A percentile compares a stretch with the other conserved stretches of the same genome.
Conservation (phyloP, 2,888 invertebrate genomes). For the Microctonus brassicae region DNA sequence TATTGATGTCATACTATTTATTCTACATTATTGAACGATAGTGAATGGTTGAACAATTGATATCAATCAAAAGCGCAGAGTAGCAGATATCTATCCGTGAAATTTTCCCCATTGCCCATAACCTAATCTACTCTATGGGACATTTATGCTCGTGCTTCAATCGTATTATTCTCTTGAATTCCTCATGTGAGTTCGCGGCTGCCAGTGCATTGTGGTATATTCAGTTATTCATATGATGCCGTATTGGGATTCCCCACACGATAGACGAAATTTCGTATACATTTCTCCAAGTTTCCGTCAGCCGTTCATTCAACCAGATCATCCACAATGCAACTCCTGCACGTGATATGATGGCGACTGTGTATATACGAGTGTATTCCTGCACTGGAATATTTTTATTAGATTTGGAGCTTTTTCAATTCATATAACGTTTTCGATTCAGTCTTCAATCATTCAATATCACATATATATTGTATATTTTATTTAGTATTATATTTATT, state of each 20-base stretch:
- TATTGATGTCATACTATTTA: not conserved
- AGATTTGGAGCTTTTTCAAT: not conserved
- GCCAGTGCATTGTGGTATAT: slow-evolving; percentile 38
- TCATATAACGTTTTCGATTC: not conserved
- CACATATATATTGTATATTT: not conserved
- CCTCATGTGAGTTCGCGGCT: slow-evolving; percentile 13
- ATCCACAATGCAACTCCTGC: not conserved
- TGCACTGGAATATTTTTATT: not conserved
- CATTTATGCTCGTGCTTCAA: no score
- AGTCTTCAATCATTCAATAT: not conserved
- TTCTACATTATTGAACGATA: not conserved
- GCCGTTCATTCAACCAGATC: not conserved
- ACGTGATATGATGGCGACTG: slow-evolving; percentile 6
- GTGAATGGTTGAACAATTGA: not conserved
- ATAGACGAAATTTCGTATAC: slow-evolving; percentile 46
- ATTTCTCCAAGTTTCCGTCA: slow-evolving; percentile 47
- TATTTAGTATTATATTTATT: not conserved
- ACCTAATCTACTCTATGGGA: not conserved
- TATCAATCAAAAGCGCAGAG: not conserved
- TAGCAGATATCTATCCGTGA: not conserved
- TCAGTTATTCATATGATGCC: slow-evolving; percentile 42
- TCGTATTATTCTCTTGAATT: slow-evolving; percentile 4
- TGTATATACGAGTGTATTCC: slow-evolving; percentile 2
- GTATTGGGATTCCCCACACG: slow-evolving; percentile 22
- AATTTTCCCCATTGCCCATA: not conserved